Conservation (phyloP, 2,888 invertebrate genomes). For the Crossocerus cetratus region DNA sequence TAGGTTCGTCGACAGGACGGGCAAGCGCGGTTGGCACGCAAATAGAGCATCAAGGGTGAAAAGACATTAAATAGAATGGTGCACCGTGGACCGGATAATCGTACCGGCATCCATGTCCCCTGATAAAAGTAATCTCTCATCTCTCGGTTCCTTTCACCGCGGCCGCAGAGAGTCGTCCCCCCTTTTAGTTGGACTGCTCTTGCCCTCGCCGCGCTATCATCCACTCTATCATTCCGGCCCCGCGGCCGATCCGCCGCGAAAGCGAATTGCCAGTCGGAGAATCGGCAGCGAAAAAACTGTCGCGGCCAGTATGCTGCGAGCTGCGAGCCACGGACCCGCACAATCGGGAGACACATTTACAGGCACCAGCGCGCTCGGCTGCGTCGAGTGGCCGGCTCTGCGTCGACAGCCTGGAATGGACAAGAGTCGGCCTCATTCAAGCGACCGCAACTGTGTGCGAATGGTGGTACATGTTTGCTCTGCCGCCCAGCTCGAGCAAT, state of each 20-base stretch:
- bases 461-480: not conserved
- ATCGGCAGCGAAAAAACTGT: slow-evolving; percentile 15
- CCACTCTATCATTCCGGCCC: not conserved
- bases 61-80: slow-evolving; percentile 25
- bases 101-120: slow-evolving; percentile 15
- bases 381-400: not conserved
- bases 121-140: slow-evolving; percentile 6
- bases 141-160: not conserved
- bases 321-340: not conserved
- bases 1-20: not conserved
- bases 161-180: not conserved
- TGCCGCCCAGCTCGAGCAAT: not conserved
- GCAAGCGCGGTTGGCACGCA: not conserved
- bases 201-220: not conserved
- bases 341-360: slow-evolving; percentile 1
- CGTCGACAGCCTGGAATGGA: slow-evolving; percentile 4
- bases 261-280: slow-evolving; percentile 38
- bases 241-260: slow-evolving; percentile 5
- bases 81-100: slow-evolving; percentile 22
- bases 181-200: too few species aligned
- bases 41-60: slow-evolving; percentile 36
- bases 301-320: slow-evolving; percentile 1
- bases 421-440: slow-evolving; percentile 36
- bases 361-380: not conserved
- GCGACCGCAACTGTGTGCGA: slow-evolving; percentile 29